Conservation (phyloP, 2,888 invertebrate species). For the Ophioninae sp. region DNA sequence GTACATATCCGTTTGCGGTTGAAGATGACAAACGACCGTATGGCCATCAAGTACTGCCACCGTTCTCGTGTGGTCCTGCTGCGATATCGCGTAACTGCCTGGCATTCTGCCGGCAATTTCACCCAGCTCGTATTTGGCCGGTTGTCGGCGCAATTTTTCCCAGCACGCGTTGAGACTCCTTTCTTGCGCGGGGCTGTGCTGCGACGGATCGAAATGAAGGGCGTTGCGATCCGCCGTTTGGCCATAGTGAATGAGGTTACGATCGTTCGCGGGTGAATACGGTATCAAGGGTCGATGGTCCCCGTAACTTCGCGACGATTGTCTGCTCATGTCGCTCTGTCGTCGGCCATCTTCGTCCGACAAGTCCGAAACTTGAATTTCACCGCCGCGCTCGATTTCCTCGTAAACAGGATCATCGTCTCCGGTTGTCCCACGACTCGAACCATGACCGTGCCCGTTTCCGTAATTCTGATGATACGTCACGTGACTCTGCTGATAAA, state of each 20-base stretch:
- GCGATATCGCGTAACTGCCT: slow-evolving; percentile 72
- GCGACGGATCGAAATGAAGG: slow-evolving; percentile 70
- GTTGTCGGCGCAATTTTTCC: slow-evolving; percentile 77
- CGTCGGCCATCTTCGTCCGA: slow-evolving; percentile 90
- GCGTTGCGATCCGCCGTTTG: slow-evolving; percentile 67
- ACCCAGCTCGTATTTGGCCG: slow-evolving; percentile 77
- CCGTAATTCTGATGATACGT: slow-evolving; percentile 77
- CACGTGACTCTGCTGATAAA: slow-evolving; percentile 74
- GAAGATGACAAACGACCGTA: slow-evolving; percentile 93
- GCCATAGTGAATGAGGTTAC: slow-evolving; percentile 79
- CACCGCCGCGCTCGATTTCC: slow-evolving; percentile 87
- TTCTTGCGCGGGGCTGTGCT: slow-evolving; percentile 75
- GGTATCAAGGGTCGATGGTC: slow-evolving; percentile 91
- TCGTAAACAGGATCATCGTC: slow-evolving; percentile 89
- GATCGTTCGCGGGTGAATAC: slow-evolving; percentile 87
- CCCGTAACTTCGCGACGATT: slow-evolving; percentile 89
- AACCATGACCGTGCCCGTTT: slow-evolving; percentile 83
- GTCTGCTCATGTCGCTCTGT: slow-evolving; percentile 87
- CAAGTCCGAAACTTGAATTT: slow-evolving; percentile 89
- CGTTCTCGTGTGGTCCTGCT: slow-evolving; percentile 78
- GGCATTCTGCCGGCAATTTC: slow-evolving; percentile 72
- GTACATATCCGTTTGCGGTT: slow-evolving; percentile 85
- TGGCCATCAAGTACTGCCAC: slow-evolving; percentile 92
- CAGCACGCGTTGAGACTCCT: slow-evolving; percentile 76
- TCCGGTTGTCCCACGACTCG: slow-evolving; percentile 67